Percentiles rank a stretch among this genome's conserved stretches.
Conservation (phyloP, 2,113 vertebrate genomes). For the Cromileptes altivelis region DNA sequence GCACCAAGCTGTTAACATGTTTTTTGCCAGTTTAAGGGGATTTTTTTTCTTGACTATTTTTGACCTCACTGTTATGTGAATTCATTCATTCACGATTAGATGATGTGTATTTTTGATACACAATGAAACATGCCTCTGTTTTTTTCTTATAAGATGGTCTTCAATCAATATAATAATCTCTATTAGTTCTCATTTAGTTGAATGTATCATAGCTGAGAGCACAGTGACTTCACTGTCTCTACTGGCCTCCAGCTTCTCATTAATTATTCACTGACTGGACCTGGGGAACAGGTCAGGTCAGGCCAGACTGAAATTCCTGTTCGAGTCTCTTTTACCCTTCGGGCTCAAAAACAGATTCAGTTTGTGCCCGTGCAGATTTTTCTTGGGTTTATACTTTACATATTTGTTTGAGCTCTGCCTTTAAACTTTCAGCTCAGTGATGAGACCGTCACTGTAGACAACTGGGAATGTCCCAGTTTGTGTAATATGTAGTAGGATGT, state of each 20-base stretch:
- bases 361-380: background rate
- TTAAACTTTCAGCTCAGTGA: background rate
- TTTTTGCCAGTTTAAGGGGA: background rate
- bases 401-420: background rate
- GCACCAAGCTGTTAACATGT: no score
- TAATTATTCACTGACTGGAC: no score
- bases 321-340: no score
- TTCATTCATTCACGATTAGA: background rate
- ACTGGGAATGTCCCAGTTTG: no score
- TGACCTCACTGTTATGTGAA: background rate
- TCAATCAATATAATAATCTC: no score
- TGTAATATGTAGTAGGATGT: no score
- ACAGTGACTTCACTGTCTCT: no score
- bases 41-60: background rate
- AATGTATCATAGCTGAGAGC: no score
- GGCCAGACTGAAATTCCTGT: no score
- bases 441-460: no score
- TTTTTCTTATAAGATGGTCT: background rate
- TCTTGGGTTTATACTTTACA: background rate
- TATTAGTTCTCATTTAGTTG: background rate
- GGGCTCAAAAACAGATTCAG: background rate
- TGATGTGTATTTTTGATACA: background rate
- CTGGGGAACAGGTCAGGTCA: no score
- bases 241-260: no score
- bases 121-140: background rate